Percentiles rank a stretch among this genome's conserved stretches.
Evolutionary conservation across 2,113 vertebrate species (phyloP).

Genomic region (Nothoprocta pentlandii): DNA sequence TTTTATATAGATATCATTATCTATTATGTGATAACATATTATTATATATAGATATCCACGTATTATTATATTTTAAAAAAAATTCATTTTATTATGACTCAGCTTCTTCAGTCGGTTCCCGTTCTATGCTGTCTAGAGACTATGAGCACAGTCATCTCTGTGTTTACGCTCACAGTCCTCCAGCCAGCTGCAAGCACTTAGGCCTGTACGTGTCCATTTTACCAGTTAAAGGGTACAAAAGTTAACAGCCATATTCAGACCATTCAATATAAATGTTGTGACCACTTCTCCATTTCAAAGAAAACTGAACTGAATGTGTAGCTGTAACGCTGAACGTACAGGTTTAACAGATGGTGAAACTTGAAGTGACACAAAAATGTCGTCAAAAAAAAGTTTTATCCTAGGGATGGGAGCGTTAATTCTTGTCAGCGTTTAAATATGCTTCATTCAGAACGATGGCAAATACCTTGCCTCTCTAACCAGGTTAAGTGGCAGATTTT

Average conservation of each 20-base stretch:
- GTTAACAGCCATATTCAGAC: not conserved
- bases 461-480: not conserved
- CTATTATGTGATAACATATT: too few species aligned
- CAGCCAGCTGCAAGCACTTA: not conserved
- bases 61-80: too few species aligned
- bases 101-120: not conserved
- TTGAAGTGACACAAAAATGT: not conserved
- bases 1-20: too few species aligned
- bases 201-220: not conserved
- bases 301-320: not conserved
- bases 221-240: not conserved
- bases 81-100: not conserved
- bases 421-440: not conserved
- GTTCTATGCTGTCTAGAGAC: not conserved
- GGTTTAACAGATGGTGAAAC: not conserved
- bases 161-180: not conserved
- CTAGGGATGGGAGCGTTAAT: not conserved
- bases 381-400: not conserved
- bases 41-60: too few species aligned
- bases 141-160: not conserved
- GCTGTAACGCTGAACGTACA: not conserved
- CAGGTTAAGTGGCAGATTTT: not conserved
- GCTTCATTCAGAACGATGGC: not conserved
- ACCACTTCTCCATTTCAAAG: not conserved
- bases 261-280: not conserved